phyloP scores from a whole-genome alignment of 2,888 invertebrate species.

The Erebia ligea region DNA sequence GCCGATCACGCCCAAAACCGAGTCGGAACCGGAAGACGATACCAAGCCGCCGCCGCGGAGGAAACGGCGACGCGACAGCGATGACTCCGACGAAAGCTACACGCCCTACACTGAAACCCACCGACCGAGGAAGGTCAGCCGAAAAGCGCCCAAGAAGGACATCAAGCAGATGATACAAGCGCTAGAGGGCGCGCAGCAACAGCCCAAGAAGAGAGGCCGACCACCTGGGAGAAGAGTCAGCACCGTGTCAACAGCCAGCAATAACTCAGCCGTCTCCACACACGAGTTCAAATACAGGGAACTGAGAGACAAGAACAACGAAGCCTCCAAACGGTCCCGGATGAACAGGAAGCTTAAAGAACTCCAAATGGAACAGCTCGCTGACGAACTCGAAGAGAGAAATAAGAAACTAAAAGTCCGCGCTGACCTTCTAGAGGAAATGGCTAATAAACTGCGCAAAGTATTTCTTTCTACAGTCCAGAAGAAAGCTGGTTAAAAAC shows the following conservation, averaged over 20 bases:
- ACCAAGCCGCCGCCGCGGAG: constrained; percentile 51
- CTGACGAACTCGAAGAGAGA: constrained; percentile 82
- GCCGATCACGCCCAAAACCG: constrained; percentile 72
- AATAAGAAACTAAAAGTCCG: constrained; percentile 86
- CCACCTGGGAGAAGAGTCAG: constrained; percentile 81
- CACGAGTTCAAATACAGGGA: constrained; percentile 85
- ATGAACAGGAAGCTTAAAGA: constrained; percentile 86
- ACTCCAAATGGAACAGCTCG: constrained; percentile 79
- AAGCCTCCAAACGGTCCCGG: constrained; percentile 89
- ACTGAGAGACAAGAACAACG: constrained; percentile 89
- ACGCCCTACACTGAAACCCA: constrained; percentile 61
- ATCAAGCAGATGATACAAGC: constrained; percentile 73
- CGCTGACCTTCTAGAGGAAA: constrained; percentile 86
- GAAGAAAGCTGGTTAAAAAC: constrained; percentile 60
- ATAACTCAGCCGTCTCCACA: constrained; percentile 67
- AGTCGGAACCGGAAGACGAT: constrained; percentile 76
- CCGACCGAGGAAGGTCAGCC: constrained; percentile 62
- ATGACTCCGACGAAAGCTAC: constrained; percentile 76
- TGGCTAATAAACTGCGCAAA: constrained; percentile 85
- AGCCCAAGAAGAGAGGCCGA: constrained; percentile 76
- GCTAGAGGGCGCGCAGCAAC: constrained; percentile 67
- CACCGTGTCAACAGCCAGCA: constrained; percentile 71
- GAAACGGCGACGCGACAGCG: constrained; percentile 61
- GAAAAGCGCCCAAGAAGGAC: constrained; percentile 64
- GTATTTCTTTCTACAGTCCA: constrained; percentile 86